A percentile compares a stretch with the other conserved stretches of the same genome.
These are phyloP conservation scores for Anser cygnoides DNA, from an alignment of 2,113 vertebrate species.

Conservation along the genomic window DNA sequence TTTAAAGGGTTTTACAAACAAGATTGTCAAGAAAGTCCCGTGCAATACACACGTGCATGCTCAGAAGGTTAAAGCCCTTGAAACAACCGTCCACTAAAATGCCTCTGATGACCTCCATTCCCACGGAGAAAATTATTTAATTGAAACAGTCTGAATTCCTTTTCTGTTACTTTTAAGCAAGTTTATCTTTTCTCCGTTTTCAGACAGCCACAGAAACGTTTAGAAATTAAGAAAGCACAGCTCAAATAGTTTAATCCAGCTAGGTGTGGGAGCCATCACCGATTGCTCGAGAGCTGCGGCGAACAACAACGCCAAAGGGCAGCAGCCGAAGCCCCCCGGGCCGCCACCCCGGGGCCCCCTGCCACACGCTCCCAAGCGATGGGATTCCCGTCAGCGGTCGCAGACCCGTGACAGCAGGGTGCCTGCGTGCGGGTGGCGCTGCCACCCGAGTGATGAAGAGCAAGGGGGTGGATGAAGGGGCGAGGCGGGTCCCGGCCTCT, in stretches of 20 bases:
- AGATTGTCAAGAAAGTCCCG: not conserved
- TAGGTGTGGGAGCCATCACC: not conserved
- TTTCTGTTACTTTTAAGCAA: not conserved
- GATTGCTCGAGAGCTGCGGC: not conserved
- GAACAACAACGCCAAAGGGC: too few species aligned
- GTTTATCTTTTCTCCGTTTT: not conserved
- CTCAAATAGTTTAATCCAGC: not conserved
- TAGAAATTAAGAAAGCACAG: not conserved
- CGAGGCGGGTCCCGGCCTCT: not conserved
- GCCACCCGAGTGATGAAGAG: rapidly evolving
- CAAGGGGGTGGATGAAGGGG: not conserved
- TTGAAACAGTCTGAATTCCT: not conserved
- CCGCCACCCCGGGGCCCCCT: too few species aligned
- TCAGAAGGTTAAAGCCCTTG: not conserved
- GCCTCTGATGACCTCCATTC: not conserved
- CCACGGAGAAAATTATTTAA: not conserved
- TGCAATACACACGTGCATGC: rapidly evolving
- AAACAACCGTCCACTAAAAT: not conserved
- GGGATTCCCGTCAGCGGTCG: too few species aligned
- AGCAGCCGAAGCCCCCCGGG: too few species aligned
- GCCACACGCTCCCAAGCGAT: too few species aligned
- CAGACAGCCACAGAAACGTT: not conserved
- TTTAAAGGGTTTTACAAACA: not conserved
- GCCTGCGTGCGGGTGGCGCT: rapidly evolving
- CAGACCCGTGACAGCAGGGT: not conserved